Evolutionary conservation across 2,888 invertebrate species (phyloP).

Genomic region (Electrophaes corylata): DNA sequence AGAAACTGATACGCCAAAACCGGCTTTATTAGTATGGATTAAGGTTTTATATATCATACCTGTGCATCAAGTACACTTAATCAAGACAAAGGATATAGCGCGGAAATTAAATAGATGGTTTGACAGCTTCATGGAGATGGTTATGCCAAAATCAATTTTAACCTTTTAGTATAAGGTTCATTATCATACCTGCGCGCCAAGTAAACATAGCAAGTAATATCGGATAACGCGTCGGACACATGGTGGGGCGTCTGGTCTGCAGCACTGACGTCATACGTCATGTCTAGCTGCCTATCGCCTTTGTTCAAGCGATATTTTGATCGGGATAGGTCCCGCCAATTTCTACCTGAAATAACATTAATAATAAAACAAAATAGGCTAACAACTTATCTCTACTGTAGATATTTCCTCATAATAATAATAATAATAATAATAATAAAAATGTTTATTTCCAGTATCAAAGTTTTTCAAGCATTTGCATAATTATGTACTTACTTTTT

Average conservation of each 20-base stretch:
- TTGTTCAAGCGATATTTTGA: slow-evolving; percentile 98
- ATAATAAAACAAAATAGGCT: too few relatives aligned
- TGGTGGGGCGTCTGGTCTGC: slow-evolving; percentile 92
- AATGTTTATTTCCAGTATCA: too few relatives aligned
- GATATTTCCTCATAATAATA: too few relatives aligned
- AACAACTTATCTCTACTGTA: too few relatives aligned
- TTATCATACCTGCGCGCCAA: slow-evolving; percentile 84
- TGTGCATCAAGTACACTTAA: not conserved
- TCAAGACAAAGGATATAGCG: not conserved
- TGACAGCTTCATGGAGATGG: not conserved
- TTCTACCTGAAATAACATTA: slow-evolving; percentile 72
- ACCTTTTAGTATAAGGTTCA: not conserved
- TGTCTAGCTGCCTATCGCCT: slow-evolving; percentile 96
- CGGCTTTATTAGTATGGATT: not conserved
- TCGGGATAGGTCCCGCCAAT: slow-evolving; percentile 95
- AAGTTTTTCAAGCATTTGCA: too few relatives aligned
- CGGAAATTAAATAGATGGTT: too few relatives aligned
- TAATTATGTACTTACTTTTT: too few relatives aligned
- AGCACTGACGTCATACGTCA: slow-evolving; percentile 89
- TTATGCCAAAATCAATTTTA: not conserved
- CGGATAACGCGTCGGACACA: slow-evolving; percentile 97
- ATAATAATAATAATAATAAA: too few relatives aligned
- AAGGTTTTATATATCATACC: not conserved
- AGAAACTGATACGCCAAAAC: not conserved
- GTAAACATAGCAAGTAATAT: slow-evolving; percentile 99